Evolutionary conservation across 2,113 vertebrate species (phyloP).

Genomic region (Bucco capensis): DNA sequence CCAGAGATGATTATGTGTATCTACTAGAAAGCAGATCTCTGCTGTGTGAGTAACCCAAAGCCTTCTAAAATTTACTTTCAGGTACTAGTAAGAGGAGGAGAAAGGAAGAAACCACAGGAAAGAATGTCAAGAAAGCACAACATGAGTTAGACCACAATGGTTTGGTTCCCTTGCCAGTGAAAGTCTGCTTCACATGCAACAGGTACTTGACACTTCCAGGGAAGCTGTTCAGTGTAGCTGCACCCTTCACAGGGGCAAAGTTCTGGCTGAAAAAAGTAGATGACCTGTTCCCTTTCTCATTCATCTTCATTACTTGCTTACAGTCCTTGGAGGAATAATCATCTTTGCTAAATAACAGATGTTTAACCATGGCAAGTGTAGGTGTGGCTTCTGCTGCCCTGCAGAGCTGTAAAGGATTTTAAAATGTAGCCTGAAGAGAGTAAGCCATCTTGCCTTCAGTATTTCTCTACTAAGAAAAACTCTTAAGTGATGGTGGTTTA

Average conservation of each 20-base stretch:
- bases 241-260: background rate
- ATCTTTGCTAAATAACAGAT: background rate
- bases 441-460: background rate
- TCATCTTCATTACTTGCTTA: background rate
- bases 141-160: conserved; percentile 95
- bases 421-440: background rate
- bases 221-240: background rate
- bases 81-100: conserved; percentile 95
- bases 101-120: conserved; percentile 93
- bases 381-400: background rate
- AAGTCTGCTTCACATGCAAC: conserved; percentile 95
- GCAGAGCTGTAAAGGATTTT: background rate
- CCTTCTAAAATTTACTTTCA: conserved; percentile 59
- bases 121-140: conserved; percentile 91
- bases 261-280: background rate
- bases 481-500: background rate
- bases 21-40: background rate
- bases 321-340: background rate
- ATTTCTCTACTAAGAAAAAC: background rate
- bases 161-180: conserved; percentile 92
- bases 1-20: background rate
- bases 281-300: background rate
- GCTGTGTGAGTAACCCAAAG: background rate
- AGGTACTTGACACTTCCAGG: conserved; percentile 76
- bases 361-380: background rate